Percentiles rank a stretch among this genome's conserved stretches.
Evolutionary conservation across 2,888 invertebrate species (phyloP).

Genomic region (Lutraria lutraria): DNA sequence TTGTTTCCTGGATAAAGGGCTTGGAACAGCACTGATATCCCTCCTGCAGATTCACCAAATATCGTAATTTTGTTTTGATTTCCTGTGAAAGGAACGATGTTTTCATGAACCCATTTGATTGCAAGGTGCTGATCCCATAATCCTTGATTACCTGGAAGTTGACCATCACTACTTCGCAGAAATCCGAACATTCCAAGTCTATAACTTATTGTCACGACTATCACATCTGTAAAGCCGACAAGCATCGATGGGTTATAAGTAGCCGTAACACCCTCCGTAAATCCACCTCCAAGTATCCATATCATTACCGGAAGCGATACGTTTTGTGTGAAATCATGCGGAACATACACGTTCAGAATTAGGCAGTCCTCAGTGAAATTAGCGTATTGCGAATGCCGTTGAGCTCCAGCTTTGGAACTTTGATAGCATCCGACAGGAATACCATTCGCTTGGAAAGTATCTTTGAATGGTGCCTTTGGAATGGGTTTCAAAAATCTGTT

Average conservation of each 20-base stretch:
- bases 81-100: constrained; percentile 58
- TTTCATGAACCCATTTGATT: constrained; percentile 63
- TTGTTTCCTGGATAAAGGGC: constrained; percentile 63
- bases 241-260: constrained; percentile 22
- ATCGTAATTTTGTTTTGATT: constrained; percentile 57
- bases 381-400: background rate
- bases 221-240: constrained; percentile 28
- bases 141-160: constrained; percentile 60
- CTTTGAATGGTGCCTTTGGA: constrained; percentile 54
- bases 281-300: constrained; percentile 60
- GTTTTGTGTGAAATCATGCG: constrained; percentile 14
- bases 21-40: constrained; percentile 53
- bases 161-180: constrained; percentile 44
- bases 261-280: constrained; percentile 44
- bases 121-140: constrained; percentile 67
- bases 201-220: constrained; percentile 64
- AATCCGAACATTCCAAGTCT: constrained; percentile 61
- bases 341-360: constrained; percentile 59
- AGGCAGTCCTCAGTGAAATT: constrained; percentile 58
- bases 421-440: constrained; percentile 48
- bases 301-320: constrained; percentile 59
- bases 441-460: constrained; percentile 34
- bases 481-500: constrained; percentile 56
- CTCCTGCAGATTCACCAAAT: constrained; percentile 66
- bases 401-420: background rate